Base-by-base conservation (phyloP, 2,888 invertebrate genomes). In the Uropetala carovei region DNA sequence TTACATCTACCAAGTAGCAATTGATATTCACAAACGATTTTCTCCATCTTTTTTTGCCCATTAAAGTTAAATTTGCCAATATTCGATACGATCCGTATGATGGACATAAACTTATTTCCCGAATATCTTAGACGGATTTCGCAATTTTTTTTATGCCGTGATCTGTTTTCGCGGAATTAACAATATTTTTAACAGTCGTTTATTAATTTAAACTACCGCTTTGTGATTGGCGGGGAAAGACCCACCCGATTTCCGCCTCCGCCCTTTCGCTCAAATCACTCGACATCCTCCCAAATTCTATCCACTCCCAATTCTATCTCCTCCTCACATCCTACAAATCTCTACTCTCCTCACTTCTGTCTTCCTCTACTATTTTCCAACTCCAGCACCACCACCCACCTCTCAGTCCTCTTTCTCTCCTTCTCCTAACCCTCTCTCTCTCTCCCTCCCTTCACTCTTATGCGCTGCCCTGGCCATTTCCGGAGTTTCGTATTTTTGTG, bases 401-500 rank as follows among this genome's bases (percentile, higher is more conserved):
- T 59, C 92, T 75, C 59, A 13, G 58, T 13, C 30, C 83, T 57
- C 5, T 5, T 43, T 5, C 43, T 5, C 56, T 92, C 92, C 93
- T 92, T 92, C 18, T 16, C 10, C 81, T 75, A 5, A 11, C 81
- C n/a, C n/a, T 60, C 92, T 92, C 82, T 84, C 86, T 92, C 59
- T 92, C 83, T 93, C 59, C 91, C 92, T 93, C 84, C 89, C 84
- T 93, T 92, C 92, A 92, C 92, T 89, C 92, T n/a, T 43, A 43
- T 43, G 43, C 43, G 43, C 43, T 43, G 43, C 43, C 93, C 92
- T 92, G 92, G 84, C 93, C 92, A 92, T 85, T 92, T 93, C 93
- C 94, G 94, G 94, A 95, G 95, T 95, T 95, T 95, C 95, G 95
- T 95, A 95, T 95, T 95, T 95, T 95, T 95, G 95, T 94, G 94